A percentile compares a stretch with the other conserved stretches of the same genome.
phyloP scores from a whole-genome alignment of 1,140 invertebrate species.

The Drosophila tropicalis region DNA sequence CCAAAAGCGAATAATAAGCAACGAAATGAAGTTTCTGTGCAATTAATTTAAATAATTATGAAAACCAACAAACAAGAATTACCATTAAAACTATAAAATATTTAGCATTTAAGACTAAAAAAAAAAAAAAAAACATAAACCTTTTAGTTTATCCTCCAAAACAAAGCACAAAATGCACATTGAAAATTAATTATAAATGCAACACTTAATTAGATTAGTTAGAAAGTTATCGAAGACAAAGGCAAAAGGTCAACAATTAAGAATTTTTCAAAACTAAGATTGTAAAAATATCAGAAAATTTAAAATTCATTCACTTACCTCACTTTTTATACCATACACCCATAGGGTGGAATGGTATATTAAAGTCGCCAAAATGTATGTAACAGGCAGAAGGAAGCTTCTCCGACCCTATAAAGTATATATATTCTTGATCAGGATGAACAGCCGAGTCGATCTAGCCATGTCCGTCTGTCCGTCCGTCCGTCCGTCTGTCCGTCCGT shows the following conservation, averaged over 20 bases:
- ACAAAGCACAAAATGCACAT: conserved; percentile 23
- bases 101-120: conserved; percentile 15
- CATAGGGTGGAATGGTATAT: too few relatives aligned
- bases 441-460: too few relatives aligned
- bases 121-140: too few relatives aligned
- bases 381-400: too few relatives aligned
- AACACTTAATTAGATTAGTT: conserved; percentile 37
- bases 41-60: conserved; percentile 30
- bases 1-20: conserved; percentile 59
- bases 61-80: neutral
- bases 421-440: too few relatives aligned
- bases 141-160: neutral
- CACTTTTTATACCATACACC: too few relatives aligned
- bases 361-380: too few relatives aligned
- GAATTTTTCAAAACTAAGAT: neutral
- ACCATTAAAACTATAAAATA: conserved; percentile 13
- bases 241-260: neutral
- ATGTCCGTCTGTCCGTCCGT: too few relatives aligned
- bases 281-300: neutral
- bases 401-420: too few relatives aligned
- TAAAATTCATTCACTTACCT: neutral
- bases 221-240: neutral
- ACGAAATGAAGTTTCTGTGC: conserved; percentile 23
- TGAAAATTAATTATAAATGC: conserved; percentile 29
- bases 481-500: too few relatives aligned